Conservation (phyloP, 2,113 vertebrate genomes). For the Pterocles orientalis region DNA sequence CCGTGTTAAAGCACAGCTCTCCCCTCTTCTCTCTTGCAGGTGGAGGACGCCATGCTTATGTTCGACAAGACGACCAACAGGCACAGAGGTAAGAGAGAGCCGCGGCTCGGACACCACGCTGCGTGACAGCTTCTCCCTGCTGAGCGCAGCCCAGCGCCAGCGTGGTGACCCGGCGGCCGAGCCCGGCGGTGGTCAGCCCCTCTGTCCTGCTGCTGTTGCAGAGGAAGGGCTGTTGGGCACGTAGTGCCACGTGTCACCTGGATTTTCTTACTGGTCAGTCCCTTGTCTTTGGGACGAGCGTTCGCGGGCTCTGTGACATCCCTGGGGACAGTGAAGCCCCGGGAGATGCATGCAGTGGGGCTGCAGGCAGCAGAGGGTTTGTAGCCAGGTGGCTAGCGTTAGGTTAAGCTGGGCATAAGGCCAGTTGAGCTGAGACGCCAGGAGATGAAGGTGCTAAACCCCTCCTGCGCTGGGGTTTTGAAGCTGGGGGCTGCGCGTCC, state of each 20-base stretch:
- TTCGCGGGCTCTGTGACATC: neutral
- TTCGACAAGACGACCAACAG: slow-evolving; percentile 99
- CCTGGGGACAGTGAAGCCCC: neutral
- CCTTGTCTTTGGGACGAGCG: neutral
- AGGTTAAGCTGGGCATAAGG: neutral
- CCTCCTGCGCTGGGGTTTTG: neutral
- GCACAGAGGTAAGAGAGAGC: slow-evolving; percentile 91
- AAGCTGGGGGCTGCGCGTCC: neutral
- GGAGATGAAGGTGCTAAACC: neutral
- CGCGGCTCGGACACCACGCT: neutral
- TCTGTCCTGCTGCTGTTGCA: neutral
- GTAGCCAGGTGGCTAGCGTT: neutral
- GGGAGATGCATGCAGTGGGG: neutral
- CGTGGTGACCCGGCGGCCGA: fast-evolving
- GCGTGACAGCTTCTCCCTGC: neutral
- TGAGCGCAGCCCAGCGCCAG: neutral
- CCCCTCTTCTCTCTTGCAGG: slow-evolving; percentile 83
- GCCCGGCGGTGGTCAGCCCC: neutral
- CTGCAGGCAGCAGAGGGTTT: neutral
- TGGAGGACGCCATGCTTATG: slow-evolving; percentile 99
- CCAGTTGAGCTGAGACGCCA: neutral
- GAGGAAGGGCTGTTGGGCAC: neutral
- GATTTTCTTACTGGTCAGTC: neutral
- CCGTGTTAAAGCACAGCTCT: neutral
- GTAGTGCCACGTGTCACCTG: fast-evolving